Conservation (phyloP, 2,888 invertebrate genomes). For the Caenorhabditis sinica region DNA sequence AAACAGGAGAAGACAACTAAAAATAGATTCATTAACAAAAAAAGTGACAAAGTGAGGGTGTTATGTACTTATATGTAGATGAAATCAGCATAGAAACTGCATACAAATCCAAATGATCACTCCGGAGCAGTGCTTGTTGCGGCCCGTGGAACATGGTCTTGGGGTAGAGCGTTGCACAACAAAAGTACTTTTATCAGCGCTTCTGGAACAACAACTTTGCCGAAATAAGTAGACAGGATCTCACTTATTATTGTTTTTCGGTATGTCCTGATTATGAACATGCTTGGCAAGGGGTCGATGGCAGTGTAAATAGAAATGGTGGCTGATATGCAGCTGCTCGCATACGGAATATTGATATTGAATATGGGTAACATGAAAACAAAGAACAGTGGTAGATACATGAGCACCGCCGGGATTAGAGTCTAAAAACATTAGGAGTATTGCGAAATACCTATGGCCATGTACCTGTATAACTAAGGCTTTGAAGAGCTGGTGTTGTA, state of each 20-base stretch:
- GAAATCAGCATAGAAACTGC: background rate
- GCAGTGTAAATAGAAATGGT: conserved; percentile 23
- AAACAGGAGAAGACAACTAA: background rate
- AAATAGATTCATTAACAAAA: background rate
- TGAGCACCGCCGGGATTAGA: conserved; percentile 20
- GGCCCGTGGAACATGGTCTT: background rate
- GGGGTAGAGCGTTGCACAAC: background rate
- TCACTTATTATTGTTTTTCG: conserved; percentile 6
- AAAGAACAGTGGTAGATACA: conserved; percentile 19
- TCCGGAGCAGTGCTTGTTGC: background rate
- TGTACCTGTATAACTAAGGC: conserved; percentile 16
- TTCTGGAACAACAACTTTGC: no score
- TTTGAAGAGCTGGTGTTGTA: conserved; percentile 23
- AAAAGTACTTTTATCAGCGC: background rate
- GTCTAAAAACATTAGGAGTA: conserved; percentile 2
- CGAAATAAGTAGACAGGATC: no score
- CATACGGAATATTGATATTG: conserved; percentile 18
- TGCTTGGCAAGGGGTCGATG: conserved; percentile 22
- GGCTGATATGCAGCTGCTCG: conserved; percentile 6
- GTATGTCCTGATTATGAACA: conserved; percentile 23
- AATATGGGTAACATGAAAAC: conserved; percentile 8
- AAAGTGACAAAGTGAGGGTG: no score
- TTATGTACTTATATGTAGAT: background rate
- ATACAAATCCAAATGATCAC: background rate
- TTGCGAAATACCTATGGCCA: background rate